A percentile compares a stretch with the other conserved stretches of the same genome.
Evolutionary conservation across 2,113 vertebrate species (phyloP).

Genomic region (Dinomys branickii): DNA sequence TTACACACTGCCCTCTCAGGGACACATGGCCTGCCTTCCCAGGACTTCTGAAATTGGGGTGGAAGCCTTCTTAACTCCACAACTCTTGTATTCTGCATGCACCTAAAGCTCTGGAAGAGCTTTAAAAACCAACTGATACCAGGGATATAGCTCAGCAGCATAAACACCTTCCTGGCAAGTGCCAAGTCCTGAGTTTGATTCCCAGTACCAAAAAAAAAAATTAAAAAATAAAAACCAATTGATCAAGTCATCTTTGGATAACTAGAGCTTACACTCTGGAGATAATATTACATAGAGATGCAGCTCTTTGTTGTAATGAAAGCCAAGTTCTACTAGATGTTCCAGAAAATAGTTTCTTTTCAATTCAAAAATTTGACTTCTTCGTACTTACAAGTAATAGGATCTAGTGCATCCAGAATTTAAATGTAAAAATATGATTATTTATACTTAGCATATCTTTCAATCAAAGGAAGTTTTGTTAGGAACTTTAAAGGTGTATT

Average conservation of each 20-base stretch:
- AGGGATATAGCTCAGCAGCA: too few species aligned
- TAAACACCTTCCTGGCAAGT: too few species aligned
- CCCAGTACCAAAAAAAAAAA: too few species aligned
- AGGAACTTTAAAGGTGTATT: slow-evolving; percentile 13
- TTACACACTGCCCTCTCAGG: too few species aligned
- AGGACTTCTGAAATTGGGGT: too few species aligned
- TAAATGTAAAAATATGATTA: background rate
- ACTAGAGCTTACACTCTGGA: background rate
- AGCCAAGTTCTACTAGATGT: background rate
- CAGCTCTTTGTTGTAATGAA: background rate
- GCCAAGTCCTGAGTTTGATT: too few species aligned
- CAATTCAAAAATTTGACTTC: background rate
- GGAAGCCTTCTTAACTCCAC: too few species aligned
- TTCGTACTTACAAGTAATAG: background rate
- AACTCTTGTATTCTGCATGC: too few species aligned
- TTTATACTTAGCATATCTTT: slow-evolving; percentile 46
- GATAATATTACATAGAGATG: background rate
- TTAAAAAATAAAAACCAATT: background rate
- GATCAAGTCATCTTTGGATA: background rate
- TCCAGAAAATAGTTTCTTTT: slow-evolving; percentile 54
- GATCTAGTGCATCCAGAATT: slow-evolving; percentile 40
- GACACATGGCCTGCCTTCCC: too few species aligned
- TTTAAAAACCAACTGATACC: background rate
- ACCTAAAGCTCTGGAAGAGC: background rate
- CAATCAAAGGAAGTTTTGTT: slow-evolving; percentile 24